phyloP scores from a whole-genome alignment of 1,140 invertebrate species.

The Oreohelix idahoensis region DNA sequence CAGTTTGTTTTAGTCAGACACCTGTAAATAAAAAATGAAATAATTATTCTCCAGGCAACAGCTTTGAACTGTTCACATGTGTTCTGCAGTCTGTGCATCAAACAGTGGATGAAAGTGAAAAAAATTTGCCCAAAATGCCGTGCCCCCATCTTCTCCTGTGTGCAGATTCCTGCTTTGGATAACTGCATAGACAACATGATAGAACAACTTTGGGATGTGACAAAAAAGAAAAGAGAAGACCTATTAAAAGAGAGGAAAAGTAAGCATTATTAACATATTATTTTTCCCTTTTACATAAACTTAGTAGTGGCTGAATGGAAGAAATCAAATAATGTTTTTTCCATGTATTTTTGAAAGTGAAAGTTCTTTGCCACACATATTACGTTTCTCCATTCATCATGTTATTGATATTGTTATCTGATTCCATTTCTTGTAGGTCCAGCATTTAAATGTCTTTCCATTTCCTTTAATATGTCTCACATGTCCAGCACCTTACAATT shows the following conservation, averaged over 20 bases:
- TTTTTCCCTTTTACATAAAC: too few relatives aligned
- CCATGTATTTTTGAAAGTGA: too few relatives aligned
- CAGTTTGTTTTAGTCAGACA: background rate
- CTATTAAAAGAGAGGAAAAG: constrained; percentile 63
- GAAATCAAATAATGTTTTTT: too few relatives aligned
- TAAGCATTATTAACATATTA: constrained; percentile 39
- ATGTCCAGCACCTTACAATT: too few relatives aligned
- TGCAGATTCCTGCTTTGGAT: constrained; percentile 72
- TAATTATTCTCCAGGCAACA: constrained; percentile 74
- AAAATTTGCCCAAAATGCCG: constrained; percentile 84
- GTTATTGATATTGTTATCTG: too few relatives aligned
- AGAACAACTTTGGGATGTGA: constrained; percentile 67
- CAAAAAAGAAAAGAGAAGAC: constrained; percentile 57
- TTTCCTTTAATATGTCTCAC: too few relatives aligned
- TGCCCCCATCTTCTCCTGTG: constrained; percentile 64
- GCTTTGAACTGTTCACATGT: constrained; percentile 85
- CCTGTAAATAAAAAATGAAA: too few relatives aligned
- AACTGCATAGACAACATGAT: constrained; percentile 79
- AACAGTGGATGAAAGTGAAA: constrained; percentile 82
- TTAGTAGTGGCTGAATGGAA: too few relatives aligned
- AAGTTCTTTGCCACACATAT: too few relatives aligned
- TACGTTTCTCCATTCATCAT: too few relatives aligned
- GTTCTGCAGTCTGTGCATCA: constrained; percentile 84
- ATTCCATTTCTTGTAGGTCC: too few relatives aligned
- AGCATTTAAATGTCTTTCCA: too few relatives aligned